Percentiles rank a stretch among this genome's conserved stretches.
Conservation (phyloP, 2,888 invertebrate species). For the Allophyes oxyacanthae region DNA sequence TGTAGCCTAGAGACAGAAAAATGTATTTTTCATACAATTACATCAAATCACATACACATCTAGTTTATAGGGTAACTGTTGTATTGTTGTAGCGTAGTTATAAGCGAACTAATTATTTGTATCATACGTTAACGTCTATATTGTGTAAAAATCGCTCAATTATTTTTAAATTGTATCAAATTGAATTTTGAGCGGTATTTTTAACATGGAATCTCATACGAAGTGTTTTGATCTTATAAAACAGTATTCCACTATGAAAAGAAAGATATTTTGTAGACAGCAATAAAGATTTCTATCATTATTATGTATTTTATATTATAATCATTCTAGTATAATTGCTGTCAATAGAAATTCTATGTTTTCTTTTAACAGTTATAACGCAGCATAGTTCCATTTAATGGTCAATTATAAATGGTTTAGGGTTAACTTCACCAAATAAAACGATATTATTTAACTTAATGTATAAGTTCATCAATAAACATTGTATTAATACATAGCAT, state of each 20-base stretch:
- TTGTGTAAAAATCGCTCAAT: conserved; percentile 50
- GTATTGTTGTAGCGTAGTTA: conserved; percentile 50
- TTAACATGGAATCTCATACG: conserved; percentile 47
- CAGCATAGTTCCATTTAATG: conserved; percentile 25
- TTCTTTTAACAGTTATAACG: conserved; percentile 9
- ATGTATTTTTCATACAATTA: conserved; percentile 61
- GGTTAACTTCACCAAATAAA: conserved; percentile 45
- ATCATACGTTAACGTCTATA: conserved; percentile 25
- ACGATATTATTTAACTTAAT: conserved; percentile 33
- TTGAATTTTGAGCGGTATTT: conserved; percentile 25
- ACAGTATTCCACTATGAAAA: conserved; percentile 8
- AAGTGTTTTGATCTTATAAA: conserved; percentile 9
- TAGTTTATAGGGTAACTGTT: conserved; percentile 45
- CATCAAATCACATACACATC: conserved; percentile 55
- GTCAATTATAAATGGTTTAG: conserved; percentile 45
- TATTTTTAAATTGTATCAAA: conserved; percentile 37
- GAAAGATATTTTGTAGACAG: background rate
- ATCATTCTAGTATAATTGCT: no score
- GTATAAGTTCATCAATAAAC: conserved; percentile 7
- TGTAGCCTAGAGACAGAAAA: conserved; percentile 33
- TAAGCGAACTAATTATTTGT: conserved; percentile 53
- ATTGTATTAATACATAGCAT: conserved; percentile 37
- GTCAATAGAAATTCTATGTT: no score
- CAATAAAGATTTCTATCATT: no score
- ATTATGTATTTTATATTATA: no score